Conservation (phyloP, 2,888 invertebrate species). For the Cephus nigrinus region DNA sequence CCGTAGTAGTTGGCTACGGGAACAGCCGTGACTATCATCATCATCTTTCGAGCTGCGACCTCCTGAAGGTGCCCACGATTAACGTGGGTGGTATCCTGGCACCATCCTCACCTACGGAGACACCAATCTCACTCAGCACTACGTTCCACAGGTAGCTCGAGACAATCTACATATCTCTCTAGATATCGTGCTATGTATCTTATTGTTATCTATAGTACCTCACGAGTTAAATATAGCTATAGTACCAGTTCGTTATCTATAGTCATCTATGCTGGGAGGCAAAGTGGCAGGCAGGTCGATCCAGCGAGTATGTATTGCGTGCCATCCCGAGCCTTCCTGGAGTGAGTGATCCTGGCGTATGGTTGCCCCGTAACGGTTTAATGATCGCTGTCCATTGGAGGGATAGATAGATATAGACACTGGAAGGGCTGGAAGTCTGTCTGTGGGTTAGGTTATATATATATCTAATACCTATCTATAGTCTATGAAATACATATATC, state of each 20-base stretch:
- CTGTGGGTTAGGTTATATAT: neutral
- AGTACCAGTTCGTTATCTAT: neutral
- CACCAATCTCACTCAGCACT: constrained; percentile 9
- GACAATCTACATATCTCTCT: neutral
- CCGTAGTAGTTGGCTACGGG: constrained; percentile 36
- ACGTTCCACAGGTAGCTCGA: constrained; percentile 54
- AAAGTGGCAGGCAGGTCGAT: neutral
- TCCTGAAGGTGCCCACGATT: constrained; percentile 54
- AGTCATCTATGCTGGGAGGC: neutral
- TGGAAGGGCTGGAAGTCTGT: neutral
- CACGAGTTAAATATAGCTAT: neutral
- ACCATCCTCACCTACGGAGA: neutral
- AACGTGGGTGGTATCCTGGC: neutral
- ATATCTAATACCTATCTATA: neutral
- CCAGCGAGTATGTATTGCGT: neutral
- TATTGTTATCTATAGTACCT: neutral
- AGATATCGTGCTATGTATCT: neutral
- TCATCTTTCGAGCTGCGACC: constrained; percentile 59
- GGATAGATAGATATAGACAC: neutral
- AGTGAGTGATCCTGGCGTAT: neutral
- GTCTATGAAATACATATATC: constrained; percentile 3
- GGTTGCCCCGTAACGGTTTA: constrained; percentile 3
- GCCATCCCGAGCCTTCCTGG: neutral
- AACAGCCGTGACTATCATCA: constrained; percentile 57
- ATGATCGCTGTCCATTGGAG: neutral